Conservation (phyloP, 2,113 vertebrate species). For the Hipposideros armiger region DNA sequence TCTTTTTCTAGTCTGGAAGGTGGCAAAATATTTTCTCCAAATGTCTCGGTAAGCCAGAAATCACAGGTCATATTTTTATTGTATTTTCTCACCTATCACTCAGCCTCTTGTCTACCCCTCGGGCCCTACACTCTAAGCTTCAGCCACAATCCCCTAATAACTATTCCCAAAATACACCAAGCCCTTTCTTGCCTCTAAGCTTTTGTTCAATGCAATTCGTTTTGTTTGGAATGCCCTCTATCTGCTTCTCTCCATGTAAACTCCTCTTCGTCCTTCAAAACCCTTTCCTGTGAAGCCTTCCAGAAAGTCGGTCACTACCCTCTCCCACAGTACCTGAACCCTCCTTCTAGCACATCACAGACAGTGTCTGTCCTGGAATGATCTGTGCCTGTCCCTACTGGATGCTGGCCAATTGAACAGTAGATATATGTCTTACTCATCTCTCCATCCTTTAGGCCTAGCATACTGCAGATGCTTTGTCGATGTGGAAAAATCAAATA, state of each 20-base stretch:
- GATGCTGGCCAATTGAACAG: background rate
- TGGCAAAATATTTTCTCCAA: background rate
- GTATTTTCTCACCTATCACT: background rate
- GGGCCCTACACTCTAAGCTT: background rate
- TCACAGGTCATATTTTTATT: background rate
- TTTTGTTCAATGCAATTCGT: background rate
- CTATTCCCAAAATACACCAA: background rate
- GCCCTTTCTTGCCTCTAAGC: background rate
- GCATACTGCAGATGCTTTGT: background rate
- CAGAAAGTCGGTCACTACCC: background rate
- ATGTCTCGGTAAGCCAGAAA: background rate
- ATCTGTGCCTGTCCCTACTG: background rate
- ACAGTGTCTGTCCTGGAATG: background rate
- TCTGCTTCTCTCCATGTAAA: background rate
- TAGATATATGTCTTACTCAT: background rate
- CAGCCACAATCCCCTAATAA: background rate
- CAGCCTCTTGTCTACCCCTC: background rate
- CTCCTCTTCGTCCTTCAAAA: conserved; percentile 55
- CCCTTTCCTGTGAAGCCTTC: background rate
- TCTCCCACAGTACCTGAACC: background rate
- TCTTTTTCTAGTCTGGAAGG: background rate
- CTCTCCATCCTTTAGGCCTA: background rate
- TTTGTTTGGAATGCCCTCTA: background rate
- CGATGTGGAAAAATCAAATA: background rate
- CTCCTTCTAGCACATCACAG: background rate